Conservation (phyloP, 2,888 invertebrate species). For the Anodontia alba region DNA sequence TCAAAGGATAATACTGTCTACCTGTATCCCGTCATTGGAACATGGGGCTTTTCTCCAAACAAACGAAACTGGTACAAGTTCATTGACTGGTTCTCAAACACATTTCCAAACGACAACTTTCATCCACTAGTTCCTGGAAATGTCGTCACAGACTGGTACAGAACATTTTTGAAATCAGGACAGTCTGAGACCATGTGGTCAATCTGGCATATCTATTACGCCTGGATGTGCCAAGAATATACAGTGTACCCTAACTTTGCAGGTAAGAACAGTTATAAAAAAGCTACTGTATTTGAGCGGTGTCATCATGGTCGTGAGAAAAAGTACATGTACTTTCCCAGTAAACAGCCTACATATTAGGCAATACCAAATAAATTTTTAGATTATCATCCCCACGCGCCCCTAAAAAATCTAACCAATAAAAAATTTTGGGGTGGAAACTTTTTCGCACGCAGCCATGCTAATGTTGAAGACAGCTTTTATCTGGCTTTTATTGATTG, state of each 20-base stretch:
- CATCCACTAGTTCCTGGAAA: not conserved
- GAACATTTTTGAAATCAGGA: not conserved
- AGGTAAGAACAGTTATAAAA: too few relatives aligned
- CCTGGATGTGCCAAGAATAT: not conserved
- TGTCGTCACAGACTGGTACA: not conserved
- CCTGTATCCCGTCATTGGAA: conserved; percentile 70
- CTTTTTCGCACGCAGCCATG: too few relatives aligned
- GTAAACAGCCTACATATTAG: too few relatives aligned
- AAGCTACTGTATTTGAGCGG: too few relatives aligned
- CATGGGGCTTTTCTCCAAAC: conserved; percentile 77
- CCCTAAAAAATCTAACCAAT: too few relatives aligned
- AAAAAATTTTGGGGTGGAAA: too few relatives aligned
- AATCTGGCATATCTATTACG: not conserved
- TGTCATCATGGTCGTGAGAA: too few relatives aligned
- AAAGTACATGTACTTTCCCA: too few relatives aligned
- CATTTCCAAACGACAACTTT: not conserved
- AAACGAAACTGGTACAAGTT: conserved; percentile 65
- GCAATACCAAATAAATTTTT: too few relatives aligned
- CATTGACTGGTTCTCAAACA: conserved; percentile 64
- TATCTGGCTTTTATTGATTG: too few relatives aligned
- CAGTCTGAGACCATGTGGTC: not conserved
- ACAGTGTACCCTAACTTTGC: not conserved
- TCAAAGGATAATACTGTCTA: conserved; percentile 61
- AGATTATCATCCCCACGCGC: too few relatives aligned
- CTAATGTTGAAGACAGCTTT: too few relatives aligned